A percentile compares a stretch with the other conserved stretches of the same genome.
Evolutionary conservation across 1,140 invertebrate species (phyloP).

Genomic region (Psix sp.): DNA sequence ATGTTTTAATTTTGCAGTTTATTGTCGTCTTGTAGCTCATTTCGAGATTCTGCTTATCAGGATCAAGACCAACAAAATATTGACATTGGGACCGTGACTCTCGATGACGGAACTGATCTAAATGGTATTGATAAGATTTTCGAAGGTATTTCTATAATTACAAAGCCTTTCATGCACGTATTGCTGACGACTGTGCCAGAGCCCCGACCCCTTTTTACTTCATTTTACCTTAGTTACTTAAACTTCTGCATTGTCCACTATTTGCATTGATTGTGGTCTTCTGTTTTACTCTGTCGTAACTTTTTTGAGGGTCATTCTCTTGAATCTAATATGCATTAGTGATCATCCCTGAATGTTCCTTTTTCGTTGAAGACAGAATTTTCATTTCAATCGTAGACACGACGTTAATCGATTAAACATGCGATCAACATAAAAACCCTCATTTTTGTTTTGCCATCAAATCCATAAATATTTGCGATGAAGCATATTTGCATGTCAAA

Average conservation of each 20-base stretch:
- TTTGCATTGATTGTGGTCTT: constrained; percentile 36
- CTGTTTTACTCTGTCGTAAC: constrained; percentile 27
- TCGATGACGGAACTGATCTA: constrained; percentile 81
- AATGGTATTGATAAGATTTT: constrained; percentile 84
- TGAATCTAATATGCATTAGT: constrained; percentile 37
- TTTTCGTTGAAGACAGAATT: not conserved
- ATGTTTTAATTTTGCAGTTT: constrained; percentile 78
- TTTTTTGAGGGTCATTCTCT: constrained; percentile 70
- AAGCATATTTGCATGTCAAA: constrained; percentile 47
- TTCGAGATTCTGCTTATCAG: constrained; percentile 83
- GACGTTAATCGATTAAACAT: too few relatives aligned
- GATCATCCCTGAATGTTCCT: constrained; percentile 30
- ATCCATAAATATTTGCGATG: constrained; percentile 10
- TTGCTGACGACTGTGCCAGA: constrained; percentile 36
- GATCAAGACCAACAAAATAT: constrained; percentile 74
- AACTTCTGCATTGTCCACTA: constrained; percentile 31
- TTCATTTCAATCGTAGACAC: constrained; percentile 8
- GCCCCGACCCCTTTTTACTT: constrained; percentile 3
- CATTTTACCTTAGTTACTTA: constrained; percentile 23
- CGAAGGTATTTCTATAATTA: constrained; percentile 76
- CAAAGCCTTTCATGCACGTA: constrained; percentile 56
- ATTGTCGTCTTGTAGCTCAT: constrained; percentile 89
- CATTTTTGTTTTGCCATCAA: constrained; percentile 6
- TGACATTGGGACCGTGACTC: constrained; percentile 70
- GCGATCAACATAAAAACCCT: too few relatives aligned